phyloP scores from a whole-genome alignment of 2,888 invertebrate genomes.

The Liodrosophila aerea region DNA sequence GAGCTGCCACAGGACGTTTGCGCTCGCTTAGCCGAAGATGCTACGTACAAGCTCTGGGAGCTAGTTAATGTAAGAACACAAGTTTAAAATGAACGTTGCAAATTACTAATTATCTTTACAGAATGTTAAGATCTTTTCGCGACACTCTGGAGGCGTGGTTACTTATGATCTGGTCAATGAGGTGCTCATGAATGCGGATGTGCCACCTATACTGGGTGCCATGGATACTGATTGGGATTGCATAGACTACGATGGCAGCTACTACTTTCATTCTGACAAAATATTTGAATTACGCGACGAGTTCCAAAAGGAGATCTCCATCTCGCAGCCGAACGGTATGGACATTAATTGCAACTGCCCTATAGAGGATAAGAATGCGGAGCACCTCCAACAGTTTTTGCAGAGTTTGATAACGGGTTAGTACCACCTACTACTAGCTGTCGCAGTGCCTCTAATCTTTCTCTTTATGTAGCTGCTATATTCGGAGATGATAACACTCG shows the following conservation, averaged over 20 bases:
- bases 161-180: conserved; percentile 82
- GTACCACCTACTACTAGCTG: background rate
- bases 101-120: conserved; percentile 21
- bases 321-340: conserved; percentile 59
- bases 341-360: conserved; percentile 75
- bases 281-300: conserved; percentile 81
- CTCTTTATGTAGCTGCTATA: conserved; percentile 59
- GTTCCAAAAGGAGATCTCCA: conserved; percentile 77
- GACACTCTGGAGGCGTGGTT: conserved; percentile 80
- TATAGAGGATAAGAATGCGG: conserved; percentile 73
- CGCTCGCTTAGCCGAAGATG: conserved; percentile 81
- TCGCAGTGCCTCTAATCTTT: too few relatives aligned
- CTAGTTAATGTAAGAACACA: conserved; percentile 75
- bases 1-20: conserved; percentile 80
- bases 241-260: conserved; percentile 81
- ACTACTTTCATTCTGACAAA: conserved; percentile 80
- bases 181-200: conserved; percentile 81
- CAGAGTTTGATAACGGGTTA: conserved; percentile 75
- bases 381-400: conserved; percentile 71
- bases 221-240: conserved; percentile 81
- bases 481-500: conserved; percentile 70
- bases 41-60: conserved; percentile 82
- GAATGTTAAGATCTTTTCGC: conserved; percentile 81
- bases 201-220: conserved; percentile 80
- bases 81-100: background rate